Conservation (phyloP, 92 coral and sea anemone species). For the Paramuricea clavata region DNA sequence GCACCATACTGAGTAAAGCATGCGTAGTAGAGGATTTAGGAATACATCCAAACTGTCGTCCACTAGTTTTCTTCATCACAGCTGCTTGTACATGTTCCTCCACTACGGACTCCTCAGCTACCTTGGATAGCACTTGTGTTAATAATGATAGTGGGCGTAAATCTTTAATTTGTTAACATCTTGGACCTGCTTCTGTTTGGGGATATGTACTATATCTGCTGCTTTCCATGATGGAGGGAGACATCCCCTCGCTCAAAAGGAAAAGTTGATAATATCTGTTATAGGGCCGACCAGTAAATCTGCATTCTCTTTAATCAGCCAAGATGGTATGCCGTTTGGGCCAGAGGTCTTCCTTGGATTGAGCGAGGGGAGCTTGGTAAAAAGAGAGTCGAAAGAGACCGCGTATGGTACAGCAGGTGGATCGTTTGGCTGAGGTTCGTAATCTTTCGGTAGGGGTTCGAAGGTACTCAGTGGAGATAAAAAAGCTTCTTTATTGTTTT, state of each 20-base stretch:
- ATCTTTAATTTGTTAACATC: conserved; percentile 20
- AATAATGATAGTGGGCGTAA: neutral
- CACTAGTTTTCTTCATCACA: conserved; percentile 1
- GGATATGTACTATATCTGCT: conserved; percentile 3
- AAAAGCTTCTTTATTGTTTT: conserved; percentile 30
- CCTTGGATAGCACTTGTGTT: neutral
- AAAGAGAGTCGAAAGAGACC: neutral
- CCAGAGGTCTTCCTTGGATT: conserved; percentile 29
- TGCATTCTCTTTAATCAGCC: conserved; percentile 37
- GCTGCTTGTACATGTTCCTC: conserved; percentile 22
- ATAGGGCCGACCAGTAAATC: conserved; percentile 14
- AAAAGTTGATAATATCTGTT: conserved; percentile 8
- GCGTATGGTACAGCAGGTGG: conserved; percentile 47
- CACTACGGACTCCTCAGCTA: conserved; percentile 6
- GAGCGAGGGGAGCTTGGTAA: conserved; percentile 9
- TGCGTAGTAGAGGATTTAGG: conserved; percentile 11
- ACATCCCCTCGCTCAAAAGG: neutral
- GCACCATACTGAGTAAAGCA: conserved; percentile 16
- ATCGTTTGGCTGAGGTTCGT: conserved; percentile 52
- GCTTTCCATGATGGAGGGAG: conserved; percentile 1
- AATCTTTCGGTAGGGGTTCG: conserved; percentile 23
- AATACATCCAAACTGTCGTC: conserved; percentile 8
- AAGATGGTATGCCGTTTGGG: conserved; percentile 40
- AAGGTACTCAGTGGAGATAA: too few species aligned
- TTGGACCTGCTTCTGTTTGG: conserved; percentile 16